These are phyloP conservation scores for Thymallus thymallus DNA, from an alignment of 2,113 vertebrate species.

Conservation along the genomic window DNA sequence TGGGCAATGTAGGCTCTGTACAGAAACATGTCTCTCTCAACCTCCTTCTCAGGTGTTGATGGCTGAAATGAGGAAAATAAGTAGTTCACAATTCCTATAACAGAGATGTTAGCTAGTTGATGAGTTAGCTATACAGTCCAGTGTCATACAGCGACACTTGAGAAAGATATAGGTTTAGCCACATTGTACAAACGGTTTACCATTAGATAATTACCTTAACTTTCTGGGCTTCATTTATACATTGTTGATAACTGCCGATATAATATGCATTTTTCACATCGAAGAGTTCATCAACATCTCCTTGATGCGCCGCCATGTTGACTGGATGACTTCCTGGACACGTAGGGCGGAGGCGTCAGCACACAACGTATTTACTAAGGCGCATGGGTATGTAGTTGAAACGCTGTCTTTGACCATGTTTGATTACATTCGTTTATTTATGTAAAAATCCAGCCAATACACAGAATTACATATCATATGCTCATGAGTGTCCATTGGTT, in stretches of 20 bases:
- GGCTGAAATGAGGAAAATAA: slow-evolving; percentile 63
- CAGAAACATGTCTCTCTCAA: slow-evolving; percentile 88
- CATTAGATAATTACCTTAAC: slow-evolving; percentile 78
- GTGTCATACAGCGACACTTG: not conserved
- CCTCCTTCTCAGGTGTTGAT: slow-evolving; percentile 79
- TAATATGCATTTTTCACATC: slow-evolving; percentile 93
- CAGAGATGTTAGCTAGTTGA: no score
- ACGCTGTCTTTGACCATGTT: no score
- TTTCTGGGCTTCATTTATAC: slow-evolving; percentile 94
- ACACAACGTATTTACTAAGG: not conserved
- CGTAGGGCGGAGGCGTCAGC: slow-evolving; percentile 52
- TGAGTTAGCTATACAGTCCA: no score
- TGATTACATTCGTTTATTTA: no score
- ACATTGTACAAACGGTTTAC: not conserved
- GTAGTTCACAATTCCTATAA: no score
- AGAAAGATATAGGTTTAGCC: not conserved
- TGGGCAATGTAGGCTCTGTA: slow-evolving; percentile 93
- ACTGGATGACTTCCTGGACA: slow-evolving; percentile 47
- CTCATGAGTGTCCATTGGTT: no score
- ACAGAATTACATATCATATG: no score
- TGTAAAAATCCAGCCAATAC: no score
- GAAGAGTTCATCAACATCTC: slow-evolving; percentile 87
- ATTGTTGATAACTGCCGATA: slow-evolving; percentile 92
- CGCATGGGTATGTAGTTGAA: no score
- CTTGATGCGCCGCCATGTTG: slow-evolving; percentile 75